Evolutionary conservation across 1,140 invertebrate species (phyloP).

Genomic region (Gonioctena quinquepunctata): DNA sequence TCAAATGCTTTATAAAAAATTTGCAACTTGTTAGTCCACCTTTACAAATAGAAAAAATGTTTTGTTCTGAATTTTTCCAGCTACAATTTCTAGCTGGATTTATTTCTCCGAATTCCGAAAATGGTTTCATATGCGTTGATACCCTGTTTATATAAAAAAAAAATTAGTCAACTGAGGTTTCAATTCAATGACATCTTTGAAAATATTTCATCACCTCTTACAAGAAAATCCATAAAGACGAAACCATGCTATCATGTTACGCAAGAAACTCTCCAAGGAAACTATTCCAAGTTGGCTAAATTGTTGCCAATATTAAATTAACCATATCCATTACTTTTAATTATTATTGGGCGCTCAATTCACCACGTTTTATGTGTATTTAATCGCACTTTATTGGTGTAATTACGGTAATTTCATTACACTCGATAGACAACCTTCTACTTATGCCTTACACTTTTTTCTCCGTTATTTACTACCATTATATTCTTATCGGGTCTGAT

Average conservation of each 20-base stretch:
- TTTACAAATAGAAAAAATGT: too few species aligned
- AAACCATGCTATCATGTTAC: not conserved
- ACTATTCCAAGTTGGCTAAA: slow-evolving; percentile 32
- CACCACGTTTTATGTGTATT: slow-evolving; percentile 24
- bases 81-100: too few species aligned
- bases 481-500: not conserved
- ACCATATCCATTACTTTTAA: slow-evolving; percentile 22
- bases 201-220: not conserved
- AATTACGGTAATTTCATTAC: slow-evolving; percentile 25
- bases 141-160: not conserved
- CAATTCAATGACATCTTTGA: not conserved
- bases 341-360: slow-evolving; percentile 16
- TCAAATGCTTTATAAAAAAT: too few species aligned
- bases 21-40: too few species aligned
- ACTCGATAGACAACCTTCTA: slow-evolving; percentile 5
- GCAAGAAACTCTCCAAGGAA: slow-evolving; percentile 21
- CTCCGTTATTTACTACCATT: slow-evolving; percentile 6
- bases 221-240: not conserved
- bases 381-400: slow-evolving; percentile 25
- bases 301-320: slow-evolving; percentile 29
- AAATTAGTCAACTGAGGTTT: not conserved
- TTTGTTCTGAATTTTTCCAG: too few species aligned
- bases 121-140: not conserved
- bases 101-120: too few species aligned
- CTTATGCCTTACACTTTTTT: slow-evolving; percentile 10